phyloP scores from a whole-genome alignment of 2,113 vertebrate species.

The Tenebrosternarchus preto region DNA sequence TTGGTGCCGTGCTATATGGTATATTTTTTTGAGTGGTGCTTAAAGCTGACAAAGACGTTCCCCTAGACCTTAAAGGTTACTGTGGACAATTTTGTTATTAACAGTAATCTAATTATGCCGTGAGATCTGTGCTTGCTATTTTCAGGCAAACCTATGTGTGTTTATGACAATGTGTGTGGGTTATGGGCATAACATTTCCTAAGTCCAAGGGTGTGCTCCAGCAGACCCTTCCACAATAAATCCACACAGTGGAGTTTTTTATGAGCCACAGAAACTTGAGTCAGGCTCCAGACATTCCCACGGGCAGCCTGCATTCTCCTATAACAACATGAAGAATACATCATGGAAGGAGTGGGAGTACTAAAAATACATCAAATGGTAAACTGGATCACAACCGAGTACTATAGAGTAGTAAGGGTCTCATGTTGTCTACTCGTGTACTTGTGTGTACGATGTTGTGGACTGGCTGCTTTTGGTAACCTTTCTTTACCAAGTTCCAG shows the following conservation, averaged over 20 bases:
- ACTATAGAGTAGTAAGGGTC: not conserved
- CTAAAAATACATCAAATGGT: constrained; percentile 9
- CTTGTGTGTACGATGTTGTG: not conserved
- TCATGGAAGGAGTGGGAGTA: not conserved
- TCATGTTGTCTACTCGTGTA: not conserved
- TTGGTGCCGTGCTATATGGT: too few species aligned
- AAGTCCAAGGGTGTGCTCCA: not conserved
- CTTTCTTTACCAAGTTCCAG: not conserved
- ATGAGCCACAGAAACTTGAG: constrained; percentile 38
- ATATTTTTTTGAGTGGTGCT: too few species aligned
- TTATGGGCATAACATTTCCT: not conserved
- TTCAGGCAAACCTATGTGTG: not conserved
- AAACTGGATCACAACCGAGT: not conserved
- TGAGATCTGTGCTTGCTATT: not conserved
- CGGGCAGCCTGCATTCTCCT: constrained; percentile 24
- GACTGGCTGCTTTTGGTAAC: not conserved
- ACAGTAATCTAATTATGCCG: not conserved
- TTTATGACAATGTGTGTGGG: not conserved
- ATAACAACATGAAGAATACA: constrained; percentile 3
- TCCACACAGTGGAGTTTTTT: constrained; percentile 33
- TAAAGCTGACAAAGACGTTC: too few species aligned
- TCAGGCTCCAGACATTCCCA: constrained; percentile 32
- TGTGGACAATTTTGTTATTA: constrained; percentile 20
- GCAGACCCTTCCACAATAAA: constrained; percentile 25
- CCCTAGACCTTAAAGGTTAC: too few species aligned